Base-by-base conservation (phyloP, 1,140 invertebrate genomes). In the Ylistrum balloti region DNA sequence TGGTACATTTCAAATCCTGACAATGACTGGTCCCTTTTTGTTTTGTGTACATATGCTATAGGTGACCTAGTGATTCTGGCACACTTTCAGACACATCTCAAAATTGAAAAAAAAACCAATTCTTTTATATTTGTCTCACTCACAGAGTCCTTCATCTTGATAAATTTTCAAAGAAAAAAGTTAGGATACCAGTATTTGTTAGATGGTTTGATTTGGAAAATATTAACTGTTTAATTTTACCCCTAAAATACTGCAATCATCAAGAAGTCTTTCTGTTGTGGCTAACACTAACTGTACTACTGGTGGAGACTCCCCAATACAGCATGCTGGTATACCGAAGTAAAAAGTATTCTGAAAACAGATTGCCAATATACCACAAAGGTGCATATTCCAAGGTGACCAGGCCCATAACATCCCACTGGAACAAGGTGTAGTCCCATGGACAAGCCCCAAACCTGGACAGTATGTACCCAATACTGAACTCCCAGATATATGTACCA, bases 331-430 rank as follows among this genome's bases (percentile, higher is more conserved):
- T 93, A 88, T 96, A 95, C n/a, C 93, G 93, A 17, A 97, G 95
- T 2, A 97, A 88, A 33, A 97, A 38, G 45, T 94, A 91, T 90
- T 97, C 97, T 17, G 93, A 89, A 35, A 96, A 86, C 17, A 97
- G 91, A 56, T 94, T 93, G 13, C 94, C 96, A 3, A 96, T 22
- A 92, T 94, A 97, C 97, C 97, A 97, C 32, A 97, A 93, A 0
- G 97, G 97, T 33, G 96, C 96, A 94, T 97, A 97, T 92, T 97
- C 97, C 13, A 97, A 92, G 13, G 97, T 97, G 35, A 97, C 95
- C 33, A 97, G 93, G 0, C 97, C 97, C 94, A 96, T 96, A 86
- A 97, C 95, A 92, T 97, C 96, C 91, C 96, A 96, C 88, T 95
- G 92, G 93, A 97, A 96, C 32, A 95, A 95, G 20, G 96, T 96